Evolutionary conservation across 2,888 invertebrate species (phyloP).

Genomic region (Ophion ventricosus): DNA sequence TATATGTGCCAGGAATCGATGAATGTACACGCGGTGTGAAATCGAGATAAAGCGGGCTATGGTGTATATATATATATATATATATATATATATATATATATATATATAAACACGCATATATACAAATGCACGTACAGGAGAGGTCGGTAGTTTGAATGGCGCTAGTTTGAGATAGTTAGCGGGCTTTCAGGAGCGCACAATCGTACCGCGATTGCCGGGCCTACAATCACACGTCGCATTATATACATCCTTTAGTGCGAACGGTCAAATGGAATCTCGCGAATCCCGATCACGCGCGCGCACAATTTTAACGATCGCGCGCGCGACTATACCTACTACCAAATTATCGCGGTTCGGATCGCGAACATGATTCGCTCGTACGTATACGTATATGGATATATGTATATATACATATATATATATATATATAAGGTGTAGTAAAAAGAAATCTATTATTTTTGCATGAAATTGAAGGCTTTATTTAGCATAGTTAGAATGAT

Average conservation of each 20-base stretch:
- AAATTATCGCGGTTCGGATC: constrained; percentile 56
- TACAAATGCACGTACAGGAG: constrained; percentile 45
- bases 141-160: constrained; percentile 81
- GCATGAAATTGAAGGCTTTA: no score
- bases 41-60: constrained; percentile 69
- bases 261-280: constrained; percentile 74
- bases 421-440: no score
- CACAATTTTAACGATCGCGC: constrained; percentile 65
- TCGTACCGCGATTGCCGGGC: constrained; percentile 81
- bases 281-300: constrained; percentile 72
- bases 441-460: no score
- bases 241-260: constrained; percentile 79
- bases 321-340: neutral
- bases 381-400: no score
- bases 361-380: constrained; percentile 11
- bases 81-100: no score
- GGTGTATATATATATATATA: constrained; percentile 48
- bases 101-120: no score
- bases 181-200: constrained; percentile 82
- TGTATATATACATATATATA: no score
- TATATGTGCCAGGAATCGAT: constrained; percentile 51
- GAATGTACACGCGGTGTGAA: constrained; percentile 63
- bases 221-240: constrained; percentile 81
- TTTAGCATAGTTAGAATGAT: no score
- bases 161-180: constrained; percentile 83